Evolutionary conservation across 1,140 invertebrate species (phyloP), one percentile per base, ranked within the genome.

Genomic region (Meloidogyne chitwoodi): DNA sequence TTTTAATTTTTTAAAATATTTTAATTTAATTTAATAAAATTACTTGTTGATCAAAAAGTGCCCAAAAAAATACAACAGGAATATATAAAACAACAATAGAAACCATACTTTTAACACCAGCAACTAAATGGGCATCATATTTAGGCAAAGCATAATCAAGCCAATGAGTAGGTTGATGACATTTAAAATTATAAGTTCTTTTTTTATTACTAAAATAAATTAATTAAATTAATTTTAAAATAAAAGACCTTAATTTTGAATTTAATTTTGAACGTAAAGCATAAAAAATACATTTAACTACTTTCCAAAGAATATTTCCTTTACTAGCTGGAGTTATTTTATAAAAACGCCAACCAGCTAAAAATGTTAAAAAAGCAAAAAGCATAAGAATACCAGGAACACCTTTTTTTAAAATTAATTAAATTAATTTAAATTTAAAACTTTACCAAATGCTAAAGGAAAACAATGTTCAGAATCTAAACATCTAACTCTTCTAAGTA

Each of bases 91-190:
- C 74, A 16, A 89, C 76, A 8, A 90, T 87, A 66, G 82, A 83
- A 26, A 89, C 62, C 68, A 89, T 77, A 31, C 77, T 71, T 71
- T 87, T 86, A 16, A 90, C 87, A 71, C 90, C 89, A 22, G 84
- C 82, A 70, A 90, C 82, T 80, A 90, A 48, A 62, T 89, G 85
- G 61, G 85, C 78, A 41, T 92, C 91, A 87, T 91, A 95, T 79
- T 90, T 90, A 66, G 91, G 91, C 65, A 91, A 90, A 0, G 93
- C 92, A 85, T 92, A 90, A 83, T 95, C 92, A 65, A 95, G 83
- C 93, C 93, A 94, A 83, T 93, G 77, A 22, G 44, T 14, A n/a
- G 79, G 56, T 27, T 56, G 68, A 19, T 56, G 68, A 19, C 68
- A 56, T 48, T 19, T 12, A 26, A 41, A 12, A 34, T 62, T 34